phyloP scores from a whole-genome alignment of 2,113 vertebrate species.

The Euleptes europaea region DNA sequence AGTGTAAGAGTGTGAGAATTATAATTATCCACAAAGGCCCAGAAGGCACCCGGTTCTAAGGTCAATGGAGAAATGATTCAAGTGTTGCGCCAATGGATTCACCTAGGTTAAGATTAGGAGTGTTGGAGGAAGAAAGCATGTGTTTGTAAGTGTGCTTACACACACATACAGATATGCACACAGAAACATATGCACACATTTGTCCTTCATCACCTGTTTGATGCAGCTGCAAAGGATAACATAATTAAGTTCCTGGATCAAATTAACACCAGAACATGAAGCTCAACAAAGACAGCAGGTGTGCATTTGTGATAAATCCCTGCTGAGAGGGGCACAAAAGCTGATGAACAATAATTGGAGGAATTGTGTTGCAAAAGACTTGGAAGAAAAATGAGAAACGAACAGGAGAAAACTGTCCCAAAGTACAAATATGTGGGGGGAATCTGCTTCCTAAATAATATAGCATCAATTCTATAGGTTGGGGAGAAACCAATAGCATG shows the following conservation, averaged over 20 bases:
- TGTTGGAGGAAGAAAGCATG: background rate
- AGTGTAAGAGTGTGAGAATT: background rate
- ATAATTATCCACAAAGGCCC: background rate
- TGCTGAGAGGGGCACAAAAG: constrained; percentile 40
- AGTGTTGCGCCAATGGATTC: rapidly evolving
- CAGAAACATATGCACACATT: background rate
- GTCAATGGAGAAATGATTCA: background rate
- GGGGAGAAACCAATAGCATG: constrained; percentile 37
- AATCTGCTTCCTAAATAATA: constrained; percentile 61
- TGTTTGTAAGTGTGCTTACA: background rate
- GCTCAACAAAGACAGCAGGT: constrained; percentile 25
- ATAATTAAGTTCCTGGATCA: background rate
- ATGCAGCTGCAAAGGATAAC: background rate
- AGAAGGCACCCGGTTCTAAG: background rate
- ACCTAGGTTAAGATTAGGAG: background rate
- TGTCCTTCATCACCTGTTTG: background rate
- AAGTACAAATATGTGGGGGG: constrained; percentile 50
- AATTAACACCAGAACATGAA: background rate
- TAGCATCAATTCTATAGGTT: constrained; percentile 23
- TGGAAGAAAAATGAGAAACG: constrained; percentile 22
- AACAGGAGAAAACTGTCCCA: constrained; percentile 36
- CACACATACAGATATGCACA: background rate
- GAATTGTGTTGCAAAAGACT: constrained; percentile 57
- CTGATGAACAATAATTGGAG: constrained; percentile 60
- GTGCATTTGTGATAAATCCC: constrained; percentile 27